phyloP scores from a whole-genome alignment of 2,797 vertebrate genomes.

The Buphagus erythrorhynchus region DNA sequence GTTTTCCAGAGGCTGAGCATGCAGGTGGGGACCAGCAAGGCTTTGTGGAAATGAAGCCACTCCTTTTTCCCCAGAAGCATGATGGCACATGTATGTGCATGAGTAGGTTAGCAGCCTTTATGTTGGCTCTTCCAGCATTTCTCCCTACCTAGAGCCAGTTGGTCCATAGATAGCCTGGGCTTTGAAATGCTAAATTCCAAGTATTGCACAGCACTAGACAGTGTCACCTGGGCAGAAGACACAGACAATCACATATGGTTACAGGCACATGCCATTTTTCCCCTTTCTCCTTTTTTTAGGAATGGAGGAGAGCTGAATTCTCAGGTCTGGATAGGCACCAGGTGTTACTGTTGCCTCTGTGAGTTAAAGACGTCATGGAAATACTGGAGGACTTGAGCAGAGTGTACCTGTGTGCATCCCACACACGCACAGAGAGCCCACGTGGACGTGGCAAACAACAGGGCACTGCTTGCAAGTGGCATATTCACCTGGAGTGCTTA shows the following conservation, averaged over 20 bases:
- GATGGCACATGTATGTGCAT: not conserved
- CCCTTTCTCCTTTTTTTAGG: not conserved
- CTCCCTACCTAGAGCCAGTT: not conserved
- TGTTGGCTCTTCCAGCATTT: not conserved
- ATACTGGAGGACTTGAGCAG: not conserved
- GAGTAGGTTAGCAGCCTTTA: not conserved
- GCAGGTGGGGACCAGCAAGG: not conserved
- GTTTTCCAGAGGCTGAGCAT: not conserved
- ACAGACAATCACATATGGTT: not conserved
- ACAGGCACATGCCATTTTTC: not conserved
- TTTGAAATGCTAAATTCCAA: not conserved
- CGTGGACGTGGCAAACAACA: not conserved
- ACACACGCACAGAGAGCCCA: rapidly evolving
- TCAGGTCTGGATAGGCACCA: not conserved
- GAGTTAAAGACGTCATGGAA: not conserved
- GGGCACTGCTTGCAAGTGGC: not conserved
- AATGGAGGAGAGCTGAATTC: not conserved
- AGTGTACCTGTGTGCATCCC: not conserved
- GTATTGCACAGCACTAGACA: not conserved
- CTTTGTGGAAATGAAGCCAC: not conserved
- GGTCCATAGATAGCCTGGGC: not conserved
- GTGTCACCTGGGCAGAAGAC: not conserved
- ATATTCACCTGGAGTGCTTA: not conserved
- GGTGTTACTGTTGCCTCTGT: not conserved
- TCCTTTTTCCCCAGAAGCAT: not conserved